Evolutionary conservation across 2,113 vertebrate genomes (phyloP), one percentile per base, ranked within the genome.

Genomic region (Tetrao urogallus): DNA sequence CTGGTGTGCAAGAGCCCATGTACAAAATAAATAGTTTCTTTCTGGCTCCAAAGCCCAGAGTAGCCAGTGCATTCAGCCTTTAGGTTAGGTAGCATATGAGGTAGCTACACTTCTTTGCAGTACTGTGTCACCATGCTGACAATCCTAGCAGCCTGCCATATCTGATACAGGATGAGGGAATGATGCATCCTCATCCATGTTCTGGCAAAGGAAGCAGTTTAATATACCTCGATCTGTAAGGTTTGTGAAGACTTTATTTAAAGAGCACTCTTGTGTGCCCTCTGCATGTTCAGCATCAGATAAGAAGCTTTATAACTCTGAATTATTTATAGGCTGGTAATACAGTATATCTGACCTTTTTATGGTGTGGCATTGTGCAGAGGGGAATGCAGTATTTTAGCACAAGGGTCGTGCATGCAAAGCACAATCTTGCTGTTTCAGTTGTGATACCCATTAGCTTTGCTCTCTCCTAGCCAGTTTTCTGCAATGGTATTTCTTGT

Each of bases 301-400:
- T 90, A 94, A 93, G 93, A 82, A 91, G 91, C 96, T 96, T 94
- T 94, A 81, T 65, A 94, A 79, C 48, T 43, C 91, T 96, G 96
- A 90, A 97, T 97, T 97, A 95, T 96, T 97, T 96, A 95, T 95
- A 72, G 77, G 36, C 58, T 95, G 90, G 93, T 96, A 96, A 94
- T 88, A 92, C 82, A 84, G 93, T 90, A 83, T 87, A 76, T 74
- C 63, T 95, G 94, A 95, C 95, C 94, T 96, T 94, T 93, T 61
- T 79, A 79, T 38, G 77, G 66, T 58, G 63, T 40, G 72, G 73
- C 76, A 38, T 90, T 0, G 0, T 90, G 57, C 57, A 86, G 82
- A 88, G 81, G 30, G 6, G 8, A 93, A 50, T 57, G 40, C 76
- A 88, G 54, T 86, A 54, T 78, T 95, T 94, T 86, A 90, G 60